Conservation (phyloP, 2,113 vertebrate species). For the Strigops habroptila region DNA sequence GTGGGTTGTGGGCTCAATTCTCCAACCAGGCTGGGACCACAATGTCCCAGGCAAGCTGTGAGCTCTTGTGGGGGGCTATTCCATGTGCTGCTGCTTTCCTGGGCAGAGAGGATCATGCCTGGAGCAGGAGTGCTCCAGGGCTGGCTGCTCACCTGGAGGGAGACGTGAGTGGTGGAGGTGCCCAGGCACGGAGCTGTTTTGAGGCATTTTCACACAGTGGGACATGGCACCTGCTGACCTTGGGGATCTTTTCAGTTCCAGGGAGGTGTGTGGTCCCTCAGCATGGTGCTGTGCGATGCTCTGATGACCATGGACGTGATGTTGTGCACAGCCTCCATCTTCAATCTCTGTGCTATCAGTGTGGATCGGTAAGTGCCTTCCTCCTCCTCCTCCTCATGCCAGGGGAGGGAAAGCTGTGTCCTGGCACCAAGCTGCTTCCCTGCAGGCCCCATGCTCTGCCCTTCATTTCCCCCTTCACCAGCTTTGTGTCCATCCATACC, state of each 20-base stretch:
- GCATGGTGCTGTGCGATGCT: constrained; percentile 80
- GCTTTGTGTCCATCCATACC: not conserved
- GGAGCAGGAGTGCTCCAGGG: not conserved
- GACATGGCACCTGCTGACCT: not conserved
- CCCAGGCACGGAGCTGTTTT: fast-evolving
- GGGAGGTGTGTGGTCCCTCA: constrained; percentile 87
- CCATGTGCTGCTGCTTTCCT: not conserved
- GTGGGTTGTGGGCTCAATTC: not conserved
- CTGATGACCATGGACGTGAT: constrained; percentile 95
- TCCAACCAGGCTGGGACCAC: not conserved
- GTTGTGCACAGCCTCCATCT: constrained; percentile 94
- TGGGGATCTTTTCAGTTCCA: constrained; percentile 78
- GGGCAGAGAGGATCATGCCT: fast-evolving
- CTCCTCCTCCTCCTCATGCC: not conserved
- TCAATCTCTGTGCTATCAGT: constrained; percentile 94
- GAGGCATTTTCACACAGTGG: not conserved
- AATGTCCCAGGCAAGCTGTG: not conserved
- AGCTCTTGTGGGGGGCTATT: not conserved
- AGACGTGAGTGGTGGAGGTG: not conserved
- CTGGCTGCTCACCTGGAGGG: not conserved
- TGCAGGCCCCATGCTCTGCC: fast-evolving
- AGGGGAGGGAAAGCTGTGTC: not conserved
- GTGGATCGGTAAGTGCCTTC: constrained; percentile 83
- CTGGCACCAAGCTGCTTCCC: not conserved
- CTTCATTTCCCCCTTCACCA: too few species aligned